Evolutionary conservation across 2,113 vertebrate genomes (phyloP).

Genomic region (Arothron firmamentum): DNA sequence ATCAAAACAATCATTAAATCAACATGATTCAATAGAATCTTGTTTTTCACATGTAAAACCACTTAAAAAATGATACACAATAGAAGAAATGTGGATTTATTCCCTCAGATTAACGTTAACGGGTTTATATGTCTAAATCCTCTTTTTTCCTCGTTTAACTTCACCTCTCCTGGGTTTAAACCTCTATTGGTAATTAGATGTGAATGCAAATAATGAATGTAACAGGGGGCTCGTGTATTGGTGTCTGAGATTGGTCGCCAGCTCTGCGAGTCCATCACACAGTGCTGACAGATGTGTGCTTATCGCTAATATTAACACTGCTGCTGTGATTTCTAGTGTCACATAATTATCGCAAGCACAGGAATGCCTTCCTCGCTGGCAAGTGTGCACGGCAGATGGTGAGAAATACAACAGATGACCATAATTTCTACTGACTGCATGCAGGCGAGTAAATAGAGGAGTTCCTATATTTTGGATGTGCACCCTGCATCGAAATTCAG

Average conservation of each 20-base stretch:
- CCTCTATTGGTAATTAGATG: too few species aligned
- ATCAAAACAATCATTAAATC: too few species aligned
- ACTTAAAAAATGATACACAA: too few species aligned
- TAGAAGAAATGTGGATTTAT: too few species aligned
- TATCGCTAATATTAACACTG: conserved; percentile 8
- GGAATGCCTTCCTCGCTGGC: neutral
- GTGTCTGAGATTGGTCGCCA: neutral
- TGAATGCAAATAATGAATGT: too few species aligned
- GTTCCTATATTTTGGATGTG: conserved; percentile 15
- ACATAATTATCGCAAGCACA: conserved; percentile 3
- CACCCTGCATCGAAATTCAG: conserved; percentile 30
- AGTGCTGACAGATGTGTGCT: conserved; percentile 23
- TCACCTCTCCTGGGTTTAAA: too few species aligned
- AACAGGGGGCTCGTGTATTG: too few species aligned
- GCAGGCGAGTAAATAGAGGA: neutral
- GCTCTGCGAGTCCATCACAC: conserved; percentile 22
- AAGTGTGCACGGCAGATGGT: neutral
- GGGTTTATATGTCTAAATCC: too few species aligned
- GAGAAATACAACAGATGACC: conserved; percentile 5
- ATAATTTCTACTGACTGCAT: conserved; percentile 37
- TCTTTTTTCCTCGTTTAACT: too few species aligned
- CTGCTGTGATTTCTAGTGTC: conserved; percentile 23
- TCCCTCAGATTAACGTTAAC: too few species aligned
- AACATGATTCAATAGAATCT: too few species aligned
- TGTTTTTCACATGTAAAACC: too few species aligned